Evolutionary conservation across 2,113 vertebrate species (phyloP).

Genomic region (Gobiocypris rarus): DNA sequence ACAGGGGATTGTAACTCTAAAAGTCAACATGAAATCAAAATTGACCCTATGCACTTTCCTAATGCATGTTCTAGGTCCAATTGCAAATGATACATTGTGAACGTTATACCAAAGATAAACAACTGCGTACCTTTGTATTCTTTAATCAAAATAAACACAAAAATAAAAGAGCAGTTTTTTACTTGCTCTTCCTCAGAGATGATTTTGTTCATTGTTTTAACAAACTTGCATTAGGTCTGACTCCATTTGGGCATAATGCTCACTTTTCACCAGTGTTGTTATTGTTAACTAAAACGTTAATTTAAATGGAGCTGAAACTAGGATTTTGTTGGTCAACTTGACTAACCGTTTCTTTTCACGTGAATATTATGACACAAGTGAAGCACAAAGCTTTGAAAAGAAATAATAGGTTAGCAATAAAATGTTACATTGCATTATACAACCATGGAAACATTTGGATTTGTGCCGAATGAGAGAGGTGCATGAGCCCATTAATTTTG

Average conservation of each 20-base stretch:
- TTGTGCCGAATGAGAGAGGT: no score
- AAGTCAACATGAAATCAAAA: conserved; percentile 33
- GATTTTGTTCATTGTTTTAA: neutral
- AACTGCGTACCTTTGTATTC: neutral
- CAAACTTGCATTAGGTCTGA: neutral
- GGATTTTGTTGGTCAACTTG: no score
- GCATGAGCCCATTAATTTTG: no score
- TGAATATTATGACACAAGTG: no score
- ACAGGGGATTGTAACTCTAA: conserved; percentile 1
- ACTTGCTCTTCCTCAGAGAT: neutral
- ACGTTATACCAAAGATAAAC: neutral
- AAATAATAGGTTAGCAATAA: no score
- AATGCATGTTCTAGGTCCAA: neutral
- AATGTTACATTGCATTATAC: no score
- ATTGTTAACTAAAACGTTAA: neutral
- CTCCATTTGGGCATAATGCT: neutral
- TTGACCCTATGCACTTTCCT: conserved; percentile 21
- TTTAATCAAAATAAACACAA: neutral
- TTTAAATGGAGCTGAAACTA: neutral
- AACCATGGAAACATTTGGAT: no score
- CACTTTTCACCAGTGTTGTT: neutral
- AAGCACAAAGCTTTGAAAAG: no score
- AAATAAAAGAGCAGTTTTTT: neutral
- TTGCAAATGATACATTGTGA: conserved; percentile 14
- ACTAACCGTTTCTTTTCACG: no score